Conservation (phyloP, 2,797 vertebrate genomes). For the Arrhamphus sclerolepis region DNA sequence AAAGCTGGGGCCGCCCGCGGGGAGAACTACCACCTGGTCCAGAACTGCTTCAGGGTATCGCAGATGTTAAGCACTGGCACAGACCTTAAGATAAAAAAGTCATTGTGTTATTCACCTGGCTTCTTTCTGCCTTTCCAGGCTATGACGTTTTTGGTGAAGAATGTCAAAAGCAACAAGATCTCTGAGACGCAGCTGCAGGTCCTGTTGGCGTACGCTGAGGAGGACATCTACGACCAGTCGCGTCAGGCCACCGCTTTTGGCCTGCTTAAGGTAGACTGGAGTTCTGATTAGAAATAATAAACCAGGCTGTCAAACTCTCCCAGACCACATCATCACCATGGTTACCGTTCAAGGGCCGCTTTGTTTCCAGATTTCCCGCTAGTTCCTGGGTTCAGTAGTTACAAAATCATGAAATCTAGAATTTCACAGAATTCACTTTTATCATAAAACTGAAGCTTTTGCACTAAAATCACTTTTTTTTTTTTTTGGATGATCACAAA, state of each 20-base stretch:
- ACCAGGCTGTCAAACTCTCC: not conserved
- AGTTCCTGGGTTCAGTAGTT: too few species aligned
- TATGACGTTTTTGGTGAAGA: slow-evolving; percentile 91
- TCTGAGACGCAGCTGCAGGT: slow-evolving; percentile 93
- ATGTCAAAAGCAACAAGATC: slow-evolving; percentile 81
- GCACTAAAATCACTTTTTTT: too few species aligned
- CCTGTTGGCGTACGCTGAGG: slow-evolving; percentile 94
- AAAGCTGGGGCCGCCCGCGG: slow-evolving; percentile 90
- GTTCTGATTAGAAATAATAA: not conserved
- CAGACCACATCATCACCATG: too few species aligned
- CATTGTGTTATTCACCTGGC: not conserved
- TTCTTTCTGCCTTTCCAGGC: slow-evolving; percentile 78
- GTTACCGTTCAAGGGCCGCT: too few species aligned
- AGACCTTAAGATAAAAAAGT: too few species aligned
- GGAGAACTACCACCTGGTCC: slow-evolving; percentile 93
- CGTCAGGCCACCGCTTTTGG: slow-evolving; percentile 96
- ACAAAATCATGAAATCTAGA: too few species aligned
- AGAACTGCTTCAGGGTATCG: slow-evolving; percentile 95
- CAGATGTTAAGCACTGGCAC: too few species aligned
- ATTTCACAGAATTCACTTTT: too few species aligned
- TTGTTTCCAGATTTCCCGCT: too few species aligned
- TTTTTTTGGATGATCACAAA: too few species aligned
- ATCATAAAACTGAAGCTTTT: too few species aligned
- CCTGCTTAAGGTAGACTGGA: slow-evolving; percentile 87
- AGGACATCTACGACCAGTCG: slow-evolving; percentile 95